These are phyloP conservation scores for Pogonophryne albipinna DNA, from an alignment of 2,797 vertebrate genomes.

Conservation along the genomic window DNA sequence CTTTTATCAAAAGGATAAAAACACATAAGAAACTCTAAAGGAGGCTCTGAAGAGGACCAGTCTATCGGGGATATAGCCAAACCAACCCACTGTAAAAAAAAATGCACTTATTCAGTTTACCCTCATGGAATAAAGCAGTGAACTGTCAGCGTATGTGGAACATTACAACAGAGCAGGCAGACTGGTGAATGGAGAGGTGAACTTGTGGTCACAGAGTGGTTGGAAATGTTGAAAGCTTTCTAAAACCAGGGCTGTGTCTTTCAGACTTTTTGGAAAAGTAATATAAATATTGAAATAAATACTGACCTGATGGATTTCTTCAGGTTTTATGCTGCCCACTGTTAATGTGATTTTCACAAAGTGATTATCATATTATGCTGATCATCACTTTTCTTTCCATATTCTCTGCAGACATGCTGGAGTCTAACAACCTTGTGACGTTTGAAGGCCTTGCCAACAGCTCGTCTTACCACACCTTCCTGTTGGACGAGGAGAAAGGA, in stretches of 20 bases:
- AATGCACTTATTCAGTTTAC: conserved; percentile 4
- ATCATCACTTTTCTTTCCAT: conserved; percentile 38
- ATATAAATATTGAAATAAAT: conserved; percentile 15
- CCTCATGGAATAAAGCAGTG: conserved; percentile 6
- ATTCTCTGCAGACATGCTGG: conserved; percentile 93
- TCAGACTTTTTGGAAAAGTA: conserved; percentile 9
- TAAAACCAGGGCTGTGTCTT: conserved; percentile 17
- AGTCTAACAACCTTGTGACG: conserved; percentile 94
- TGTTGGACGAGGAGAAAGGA: conserved; percentile 96
- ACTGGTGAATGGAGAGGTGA: conserved; percentile 32
- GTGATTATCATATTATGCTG: conserved; percentile 25
- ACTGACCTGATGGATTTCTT: conserved; percentile 10
- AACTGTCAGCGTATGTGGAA: conserved; percentile 9
- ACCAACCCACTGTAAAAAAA: conserved; percentile 16
- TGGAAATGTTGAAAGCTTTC: conserved; percentile 42
- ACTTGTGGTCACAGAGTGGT: conserved; percentile 31
- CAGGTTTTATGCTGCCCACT: conserved; percentile 4
- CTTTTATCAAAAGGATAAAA: conserved; percentile 24
- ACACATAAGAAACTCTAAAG: neutral
- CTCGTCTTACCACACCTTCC: conserved; percentile 95
- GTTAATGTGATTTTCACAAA: conserved; percentile 7
- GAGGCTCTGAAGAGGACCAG: neutral
- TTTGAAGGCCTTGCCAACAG: conserved; percentile 95
- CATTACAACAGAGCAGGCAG: conserved; percentile 8
- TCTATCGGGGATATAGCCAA: neutral